These are phyloP conservation scores for Ectemnius cavifrons DNA, from an alignment of 2,888 invertebrate genomes.

Conservation along the genomic window DNA sequence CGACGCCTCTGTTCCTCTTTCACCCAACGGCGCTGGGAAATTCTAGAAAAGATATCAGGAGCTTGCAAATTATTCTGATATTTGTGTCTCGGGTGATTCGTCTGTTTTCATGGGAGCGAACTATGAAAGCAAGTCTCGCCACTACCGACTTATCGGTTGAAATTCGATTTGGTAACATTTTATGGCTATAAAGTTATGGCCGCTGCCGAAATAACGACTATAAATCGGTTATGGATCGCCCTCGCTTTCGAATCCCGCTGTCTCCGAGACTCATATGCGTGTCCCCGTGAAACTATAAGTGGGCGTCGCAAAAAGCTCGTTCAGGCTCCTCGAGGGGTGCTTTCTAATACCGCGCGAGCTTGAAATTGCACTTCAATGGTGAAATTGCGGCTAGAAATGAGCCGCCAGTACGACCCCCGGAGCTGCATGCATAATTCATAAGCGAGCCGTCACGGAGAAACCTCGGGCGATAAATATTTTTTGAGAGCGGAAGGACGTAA, in stretches of 20 bases:
- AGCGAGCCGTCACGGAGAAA: conserved; percentile 64
- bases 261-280: conserved; percentile 43
- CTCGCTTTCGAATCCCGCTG: conserved; percentile 2
- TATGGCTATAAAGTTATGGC: neutral
- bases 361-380: conserved; percentile 62
- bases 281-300: conserved; percentile 27
- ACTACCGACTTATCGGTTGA: neutral
- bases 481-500: conserved; percentile 57
- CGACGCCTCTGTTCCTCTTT: neutral
- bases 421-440: conserved; percentile 72
- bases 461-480: conserved; percentile 69
- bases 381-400: conserved; percentile 60
- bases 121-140: neutral
- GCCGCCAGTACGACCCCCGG: conserved; percentile 58
- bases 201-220: neutral
- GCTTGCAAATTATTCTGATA: too few relatives aligned
- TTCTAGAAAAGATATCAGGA: neutral
- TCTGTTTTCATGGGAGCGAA: neutral
- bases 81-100: neutral
- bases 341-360: conserved; percentile 54
- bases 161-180: neutral
- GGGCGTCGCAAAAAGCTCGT: conserved; percentile 54
- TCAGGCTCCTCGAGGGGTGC: conserved; percentile 6
- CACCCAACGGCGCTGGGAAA: neutral
- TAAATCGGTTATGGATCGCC: too few relatives aligned